A percentile compares a stretch with the other conserved stretches of the same genome.
Evolutionary conservation across 30 jellyfish, hydroid and myxozoan genomes (phyloP).

Genomic region (Turritopsis dohrnii): DNA sequence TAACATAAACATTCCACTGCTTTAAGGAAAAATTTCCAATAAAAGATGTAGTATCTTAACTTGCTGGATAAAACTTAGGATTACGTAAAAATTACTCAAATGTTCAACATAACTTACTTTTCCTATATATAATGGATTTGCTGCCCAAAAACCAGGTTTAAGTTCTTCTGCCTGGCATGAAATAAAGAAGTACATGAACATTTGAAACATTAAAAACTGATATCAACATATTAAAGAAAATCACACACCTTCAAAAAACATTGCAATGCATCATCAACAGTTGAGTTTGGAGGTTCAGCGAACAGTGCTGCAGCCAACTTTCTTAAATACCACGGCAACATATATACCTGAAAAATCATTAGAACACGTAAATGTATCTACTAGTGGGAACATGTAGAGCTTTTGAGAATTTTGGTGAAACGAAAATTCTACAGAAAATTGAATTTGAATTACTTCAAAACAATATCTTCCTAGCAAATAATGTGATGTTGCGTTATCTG

Average conservation of each 20-base stretch:
- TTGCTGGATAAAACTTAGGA: too few relatives aligned
- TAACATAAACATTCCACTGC: background rate
- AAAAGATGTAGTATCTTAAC: too few relatives aligned
- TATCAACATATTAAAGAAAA: background rate
- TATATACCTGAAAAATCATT: constrained; percentile 46
- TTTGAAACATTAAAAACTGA: background rate
- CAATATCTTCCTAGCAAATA: constrained; percentile 88
- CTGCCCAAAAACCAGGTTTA: constrained; percentile 75
- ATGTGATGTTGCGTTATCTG: constrained; percentile 76
- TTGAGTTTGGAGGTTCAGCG: constrained; percentile 85
- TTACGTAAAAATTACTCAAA: background rate
- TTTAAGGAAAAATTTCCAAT: too few relatives aligned
- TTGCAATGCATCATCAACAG: constrained; percentile 83
- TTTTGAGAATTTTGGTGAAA: background rate
- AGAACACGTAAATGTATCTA: background rate
- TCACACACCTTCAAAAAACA: constrained; percentile 59
- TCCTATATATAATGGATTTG: constrained; percentile 63
- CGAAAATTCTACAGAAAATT: background rate
- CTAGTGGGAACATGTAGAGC: background rate
- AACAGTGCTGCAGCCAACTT: constrained; percentile 79
- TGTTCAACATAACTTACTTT: constrained; percentile 35
- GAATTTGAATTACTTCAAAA: constrained; percentile 57
- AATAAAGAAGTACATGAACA: background rate
- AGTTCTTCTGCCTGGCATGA: constrained; percentile 73
- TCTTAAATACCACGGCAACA: constrained; percentile 95